Percentiles rank a stretch among this genome's conserved stretches.
Evolutionary conservation across 2,797 vertebrate genomes (phyloP).

Genomic region (Tragopan temminckii): DNA sequence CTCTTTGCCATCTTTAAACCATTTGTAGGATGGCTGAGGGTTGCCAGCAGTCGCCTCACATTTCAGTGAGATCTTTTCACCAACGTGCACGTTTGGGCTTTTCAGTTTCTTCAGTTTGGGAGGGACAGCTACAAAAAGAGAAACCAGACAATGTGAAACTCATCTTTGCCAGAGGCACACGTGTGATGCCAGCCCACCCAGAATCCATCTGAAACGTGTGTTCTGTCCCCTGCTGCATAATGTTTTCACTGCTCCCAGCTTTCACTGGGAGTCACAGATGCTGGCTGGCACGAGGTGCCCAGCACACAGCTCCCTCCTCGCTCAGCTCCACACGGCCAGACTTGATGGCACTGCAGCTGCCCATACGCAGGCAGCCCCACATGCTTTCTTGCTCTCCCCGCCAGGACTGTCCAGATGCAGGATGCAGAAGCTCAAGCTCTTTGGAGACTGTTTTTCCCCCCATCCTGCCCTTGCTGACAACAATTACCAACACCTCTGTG

Average conservation of each 20-base stretch:
- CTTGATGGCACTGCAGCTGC: fast-evolving
- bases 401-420: not conserved
- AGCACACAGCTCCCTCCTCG: not conserved
- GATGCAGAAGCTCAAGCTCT: not conserved
- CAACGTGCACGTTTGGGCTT: conserved; percentile 89
- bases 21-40: conserved; percentile 90
- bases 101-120: conserved; percentile 94
- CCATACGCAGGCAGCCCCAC: fast-evolving
- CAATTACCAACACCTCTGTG: not conserved
- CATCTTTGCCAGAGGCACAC: not conserved
- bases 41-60: conserved; percentile 92
- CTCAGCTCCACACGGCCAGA: not conserved
- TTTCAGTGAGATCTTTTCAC: conserved; percentile 90
- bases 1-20: conserved; percentile 96
- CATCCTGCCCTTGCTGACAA: not conserved
- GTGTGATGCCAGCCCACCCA: fast-evolving
- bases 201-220: not conserved
- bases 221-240: fast-evolving
- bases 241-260: not conserved
- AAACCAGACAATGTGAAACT: conserved; percentile 23
- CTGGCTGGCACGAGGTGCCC: not conserved
- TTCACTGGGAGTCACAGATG: not conserved
- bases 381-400: not conserved
- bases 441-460: fast-evolving
- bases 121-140: conserved; percentile 82